Percentiles rank a stretch among this genome's conserved stretches.
Evolutionary conservation across 2,797 vertebrate genomes (phyloP).

Genomic region (Atherinosoma microstoma): DNA sequence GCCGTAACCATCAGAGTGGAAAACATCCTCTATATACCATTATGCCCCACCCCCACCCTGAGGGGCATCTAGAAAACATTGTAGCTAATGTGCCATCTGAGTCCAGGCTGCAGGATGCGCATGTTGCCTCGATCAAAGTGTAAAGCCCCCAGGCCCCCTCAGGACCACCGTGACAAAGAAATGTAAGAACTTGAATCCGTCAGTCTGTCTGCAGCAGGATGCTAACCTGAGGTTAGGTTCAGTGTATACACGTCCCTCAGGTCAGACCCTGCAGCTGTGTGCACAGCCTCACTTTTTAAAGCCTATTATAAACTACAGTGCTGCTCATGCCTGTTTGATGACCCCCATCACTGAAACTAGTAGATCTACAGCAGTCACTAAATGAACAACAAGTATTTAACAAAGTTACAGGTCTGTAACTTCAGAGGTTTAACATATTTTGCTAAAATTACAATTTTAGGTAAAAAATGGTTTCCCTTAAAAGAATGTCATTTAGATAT

Average conservation of each 20-base stretch:
- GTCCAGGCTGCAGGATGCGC: constrained; percentile 58
- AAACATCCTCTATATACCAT: constrained; percentile 50
- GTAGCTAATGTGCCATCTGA: constrained; percentile 74
- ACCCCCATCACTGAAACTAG: background rate
- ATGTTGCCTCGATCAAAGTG: constrained; percentile 35
- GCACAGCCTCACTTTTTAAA: constrained; percentile 5
- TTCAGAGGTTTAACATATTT: no score
- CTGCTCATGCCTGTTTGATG: background rate
- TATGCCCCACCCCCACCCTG: constrained; percentile 39
- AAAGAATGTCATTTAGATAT: background rate
- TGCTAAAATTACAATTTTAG: background rate
- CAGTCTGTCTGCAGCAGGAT: constrained; percentile 29
- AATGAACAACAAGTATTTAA: background rate
- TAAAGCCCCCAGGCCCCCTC: constrained; percentile 33
- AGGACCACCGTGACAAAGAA: constrained; percentile 32
- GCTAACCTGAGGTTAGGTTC: constrained; percentile 20
- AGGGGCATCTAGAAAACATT: constrained; percentile 41
- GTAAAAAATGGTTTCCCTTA: background rate
- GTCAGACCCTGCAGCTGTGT: constrained; percentile 33
- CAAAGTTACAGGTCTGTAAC: background rate
- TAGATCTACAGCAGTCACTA: background rate
- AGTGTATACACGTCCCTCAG: constrained; percentile 16
- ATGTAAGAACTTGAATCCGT: constrained; percentile 37
- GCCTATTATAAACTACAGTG: constrained; percentile 10
- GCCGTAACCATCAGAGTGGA: constrained; percentile 69